Evolutionary conservation across 2,113 vertebrate genomes (phyloP).

Genomic region (Pelecanoides urinatrix): DNA sequence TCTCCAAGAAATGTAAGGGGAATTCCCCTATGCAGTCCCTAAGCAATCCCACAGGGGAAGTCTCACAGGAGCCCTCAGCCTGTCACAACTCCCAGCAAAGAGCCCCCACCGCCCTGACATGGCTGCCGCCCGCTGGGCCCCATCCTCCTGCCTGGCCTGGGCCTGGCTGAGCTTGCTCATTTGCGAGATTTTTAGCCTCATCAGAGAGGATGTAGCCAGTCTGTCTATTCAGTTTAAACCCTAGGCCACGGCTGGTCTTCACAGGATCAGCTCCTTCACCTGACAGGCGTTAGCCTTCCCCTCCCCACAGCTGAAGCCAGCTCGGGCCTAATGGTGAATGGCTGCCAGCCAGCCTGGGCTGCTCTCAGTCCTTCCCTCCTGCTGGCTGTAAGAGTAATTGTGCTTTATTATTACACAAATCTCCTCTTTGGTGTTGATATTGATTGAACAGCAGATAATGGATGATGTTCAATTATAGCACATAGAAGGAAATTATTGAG

Average conservation of each 20-base stretch:
- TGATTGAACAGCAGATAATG: background rate
- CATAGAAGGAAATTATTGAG: background rate
- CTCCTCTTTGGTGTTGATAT: background rate
- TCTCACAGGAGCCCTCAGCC: background rate
- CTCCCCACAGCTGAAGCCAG: background rate
- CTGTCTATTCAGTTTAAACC: background rate
- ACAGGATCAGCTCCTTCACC: background rate
- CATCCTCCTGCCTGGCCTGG: background rate
- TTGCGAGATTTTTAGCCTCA: background rate
- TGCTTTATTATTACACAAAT: background rate
- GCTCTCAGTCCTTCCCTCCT: background rate
- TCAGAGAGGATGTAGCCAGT: fast-evolving
- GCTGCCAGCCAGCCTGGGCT: background rate
- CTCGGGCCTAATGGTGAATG: background rate
- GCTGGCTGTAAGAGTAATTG: fast-evolving
- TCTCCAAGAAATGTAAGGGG: background rate
- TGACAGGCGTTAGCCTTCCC: background rate
- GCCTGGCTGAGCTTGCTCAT: background rate
- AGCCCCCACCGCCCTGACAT: fast-evolving
- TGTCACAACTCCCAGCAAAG: background rate
- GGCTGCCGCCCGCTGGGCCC: fast-evolving
- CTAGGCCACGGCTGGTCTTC: background rate
- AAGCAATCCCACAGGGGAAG: background rate
- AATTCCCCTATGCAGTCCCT: background rate
- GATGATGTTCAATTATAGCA: background rate